These are phyloP conservation scores for Colius striatus DNA, from an alignment of 2,113 vertebrate species.

Conservation along the genomic window DNA sequence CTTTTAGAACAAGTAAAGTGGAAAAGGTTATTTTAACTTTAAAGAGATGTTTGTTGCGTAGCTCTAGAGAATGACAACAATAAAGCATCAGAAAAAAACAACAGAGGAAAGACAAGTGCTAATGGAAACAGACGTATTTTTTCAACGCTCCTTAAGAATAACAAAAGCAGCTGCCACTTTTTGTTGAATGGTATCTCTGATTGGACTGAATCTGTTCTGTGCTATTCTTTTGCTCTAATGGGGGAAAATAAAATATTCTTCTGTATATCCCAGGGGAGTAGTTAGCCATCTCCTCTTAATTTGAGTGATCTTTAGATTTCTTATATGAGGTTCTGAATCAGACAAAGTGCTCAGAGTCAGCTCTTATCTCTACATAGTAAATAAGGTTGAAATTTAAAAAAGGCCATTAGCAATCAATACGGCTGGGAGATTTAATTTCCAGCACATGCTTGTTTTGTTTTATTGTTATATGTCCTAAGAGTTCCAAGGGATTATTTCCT, in stretches of 20 bases:
- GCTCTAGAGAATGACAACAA: background rate
- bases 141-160: background rate
- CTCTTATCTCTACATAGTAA: constrained; percentile 68
- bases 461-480: background rate
- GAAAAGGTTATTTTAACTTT: background rate
- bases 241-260: constrained; percentile 59
- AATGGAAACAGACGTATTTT: background rate
- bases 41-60: background rate
- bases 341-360: constrained; percentile 68
- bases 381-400: constrained; percentile 69
- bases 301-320: constrained; percentile 73
- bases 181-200: background rate
- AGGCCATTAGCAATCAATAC: constrained; percentile 64
- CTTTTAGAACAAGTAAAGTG: background rate
- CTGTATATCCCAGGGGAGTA: constrained; percentile 53
- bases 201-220: background rate
- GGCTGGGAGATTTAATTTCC: constrained; percentile 65
- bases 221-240: constrained; percentile 58
- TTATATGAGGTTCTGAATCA: constrained; percentile 49
- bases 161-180: constrained; percentile 3
- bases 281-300: constrained; percentile 72
- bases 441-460: constrained; percentile 19
- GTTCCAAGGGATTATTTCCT: constrained; percentile 23
- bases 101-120: background rate
- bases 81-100: background rate